Base-by-base conservation (phyloP, 2,113 vertebrate species). In the Ctenomys sociabilis region DNA sequence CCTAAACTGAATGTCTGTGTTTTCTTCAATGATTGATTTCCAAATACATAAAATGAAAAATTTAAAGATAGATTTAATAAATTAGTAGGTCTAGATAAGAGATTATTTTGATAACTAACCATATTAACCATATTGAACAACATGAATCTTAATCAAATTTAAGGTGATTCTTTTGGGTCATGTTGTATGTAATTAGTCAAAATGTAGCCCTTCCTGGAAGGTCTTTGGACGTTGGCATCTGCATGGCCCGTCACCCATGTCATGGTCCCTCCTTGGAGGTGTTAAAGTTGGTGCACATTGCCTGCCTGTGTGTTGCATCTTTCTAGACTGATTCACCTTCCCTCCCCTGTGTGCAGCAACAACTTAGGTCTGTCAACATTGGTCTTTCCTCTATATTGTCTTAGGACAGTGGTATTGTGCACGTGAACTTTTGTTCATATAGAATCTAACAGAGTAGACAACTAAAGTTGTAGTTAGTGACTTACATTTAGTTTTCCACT, bases 1-100 rank as follows among this genome's bases (percentile, higher is more conserved):
- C 12, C n/a, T 86, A 17, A 45, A 22, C 35, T 66, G 26, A 52
- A 5, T 82, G 6, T 9, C 11, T 16, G 11, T 72, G 24, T 90
- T 92, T 94, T 81, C 68, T 73, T n/a, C 30, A 21, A 49, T 85
- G 28, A 89, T 61, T 93, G 35, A 30, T 63, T n/a, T n/a, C n/a
- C 30, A 92, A 13, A 83, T 80, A 82, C 6, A 64, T 63, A 63
- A 45, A 63, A 75, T 37, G 78, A 57, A 49, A 90, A 75, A 85
- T 85, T 73, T 37, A 61, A 78, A 80, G 63, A 59, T 24, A 87
- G 49, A 82, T 3, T 80, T 85, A 75, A 40, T 88, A 80, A 16
- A 72, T 84, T 80, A 68, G 49, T 84, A 32, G 21, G 0, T 73
- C 35, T 4, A 64, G 26, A 59, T 59, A 91, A 68, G 81, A 40